Evolutionary conservation across 2,888 invertebrate genomes (phyloP), one percentile per base, ranked within the genome.

Genomic region (Eustalomyia histrio): DNA sequence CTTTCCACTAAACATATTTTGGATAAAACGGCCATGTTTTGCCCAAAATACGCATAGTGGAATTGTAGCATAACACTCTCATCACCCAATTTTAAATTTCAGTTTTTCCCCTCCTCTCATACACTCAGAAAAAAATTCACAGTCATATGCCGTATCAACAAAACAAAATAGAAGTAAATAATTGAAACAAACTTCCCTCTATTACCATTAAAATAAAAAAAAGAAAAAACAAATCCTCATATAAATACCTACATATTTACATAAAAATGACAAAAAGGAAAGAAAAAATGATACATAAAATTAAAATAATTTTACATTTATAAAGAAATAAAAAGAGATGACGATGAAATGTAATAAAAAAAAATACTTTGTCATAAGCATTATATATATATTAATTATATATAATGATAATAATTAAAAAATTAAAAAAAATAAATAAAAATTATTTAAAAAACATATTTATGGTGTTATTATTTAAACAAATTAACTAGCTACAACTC

Each of bases 251-350:
- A 71, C 55, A 63, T 64, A 53, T 39, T 60, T 39, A 65, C 52
- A 73, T 64, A 65, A 53, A 67, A 12, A 50, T 29, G 29, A 50
- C 24, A 65, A 55, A 33, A 53, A 17, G 16, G 50, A 71, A 17
- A 52, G 63, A 72, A n/a, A 52, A 67, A 79, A 47, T 47, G 79
- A 76, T 50, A 78, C 43, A 63, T 69, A 65, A 64, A 61, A 79
- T 55, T 64, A 74, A 76, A 65, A 87, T 84, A 83, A 84, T 85
- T 84, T 86, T 84, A 86, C 86, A 85, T 84, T 86, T 76, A 85
- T 80, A 86, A 83, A 83, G 65, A 86, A 29, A 29, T 29, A 29
- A 85, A 86, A 86, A 84, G 85, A 84, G 84, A 84, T 84, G 84
- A 85, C 84, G 85, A 84, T 74, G 83, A 84, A 83, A 84, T 83